A percentile compares a stretch with the other conserved stretches of the same genome.
Evolutionary conservation across 2,888 invertebrate genomes (phyloP).

Genomic region (Malacosoma neustria): DNA sequence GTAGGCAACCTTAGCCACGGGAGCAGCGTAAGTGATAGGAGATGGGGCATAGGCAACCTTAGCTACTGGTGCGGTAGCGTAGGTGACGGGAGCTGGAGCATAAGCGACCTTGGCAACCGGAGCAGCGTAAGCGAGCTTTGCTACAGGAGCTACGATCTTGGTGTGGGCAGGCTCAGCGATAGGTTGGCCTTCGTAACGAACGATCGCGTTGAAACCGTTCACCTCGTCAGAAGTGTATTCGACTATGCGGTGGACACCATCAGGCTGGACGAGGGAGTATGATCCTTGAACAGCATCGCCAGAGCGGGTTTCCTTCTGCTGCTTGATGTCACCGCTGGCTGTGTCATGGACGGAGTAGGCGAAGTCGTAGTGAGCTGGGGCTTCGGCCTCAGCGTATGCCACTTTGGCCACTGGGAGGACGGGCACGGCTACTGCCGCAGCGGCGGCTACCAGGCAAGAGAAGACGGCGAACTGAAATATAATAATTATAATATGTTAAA

Average conservation of each 20-base stretch:
- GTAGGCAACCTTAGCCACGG: slow-evolving; percentile 19
- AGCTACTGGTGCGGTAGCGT: slow-evolving; percentile 22
- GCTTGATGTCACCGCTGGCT: slow-evolving; percentile 59
- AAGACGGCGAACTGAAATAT: slow-evolving; percentile 29
- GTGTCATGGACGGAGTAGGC: slow-evolving; percentile 52
- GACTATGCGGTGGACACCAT: slow-evolving; percentile 58
- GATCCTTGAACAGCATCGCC: slow-evolving; percentile 60
- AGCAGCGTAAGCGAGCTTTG: slow-evolving; percentile 26
- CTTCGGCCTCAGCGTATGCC: slow-evolving; percentile 44
- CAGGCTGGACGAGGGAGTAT: slow-evolving; percentile 66
- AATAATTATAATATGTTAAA: neutral
- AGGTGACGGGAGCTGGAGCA: slow-evolving; percentile 15
- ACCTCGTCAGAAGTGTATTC: slow-evolving; percentile 58
- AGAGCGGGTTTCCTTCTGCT: slow-evolving; percentile 56
- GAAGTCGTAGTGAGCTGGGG: slow-evolving; percentile 58
- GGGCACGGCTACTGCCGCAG: slow-evolving; percentile 30
- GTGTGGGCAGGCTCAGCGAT: slow-evolving; percentile 25
- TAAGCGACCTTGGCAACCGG: slow-evolving; percentile 21
- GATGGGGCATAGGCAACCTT: slow-evolving; percentile 29
- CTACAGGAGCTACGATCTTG: slow-evolving; percentile 22
- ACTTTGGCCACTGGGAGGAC: slow-evolving; percentile 37
- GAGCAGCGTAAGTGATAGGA: slow-evolving; percentile 23
- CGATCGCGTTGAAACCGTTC: slow-evolving; percentile 61
- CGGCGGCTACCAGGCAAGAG: slow-evolving; percentile 35
- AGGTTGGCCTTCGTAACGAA: slow-evolving; percentile 57